A percentile compares a stretch with the other conserved stretches of the same genome.
These are phyloP conservation scores for Nephila pilipes DNA, from an alignment of 1,140 invertebrate genomes.

Conservation along the genomic window DNA sequence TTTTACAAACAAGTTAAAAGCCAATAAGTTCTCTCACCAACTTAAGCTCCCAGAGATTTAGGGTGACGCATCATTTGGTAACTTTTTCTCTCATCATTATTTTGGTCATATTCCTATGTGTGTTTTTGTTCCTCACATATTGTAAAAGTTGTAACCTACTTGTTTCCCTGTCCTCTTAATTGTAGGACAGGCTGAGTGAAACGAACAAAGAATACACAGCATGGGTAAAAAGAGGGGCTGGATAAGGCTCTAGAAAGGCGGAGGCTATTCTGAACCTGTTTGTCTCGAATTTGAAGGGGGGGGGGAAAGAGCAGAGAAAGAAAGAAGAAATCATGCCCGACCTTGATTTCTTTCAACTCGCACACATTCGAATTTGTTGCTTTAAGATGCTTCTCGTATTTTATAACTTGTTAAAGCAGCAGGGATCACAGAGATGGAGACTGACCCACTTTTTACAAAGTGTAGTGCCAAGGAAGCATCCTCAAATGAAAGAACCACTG, in stretches of 20 bases:
- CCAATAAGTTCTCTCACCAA: neutral
- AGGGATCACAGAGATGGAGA: constrained; percentile 31
- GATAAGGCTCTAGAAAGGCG: constrained; percentile 18
- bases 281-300: constrained; percentile 34
- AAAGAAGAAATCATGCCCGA: constrained; percentile 36
- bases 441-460: constrained; percentile 39
- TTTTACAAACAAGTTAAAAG: no score
- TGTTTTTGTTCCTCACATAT: constrained; percentile 12
- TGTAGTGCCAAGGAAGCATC: neutral
- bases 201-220: neutral
- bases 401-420: constrained; percentile 58
- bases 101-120: constrained; percentile 36
- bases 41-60: neutral
- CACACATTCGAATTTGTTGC: constrained; percentile 44
- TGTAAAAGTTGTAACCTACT: constrained; percentile 53
- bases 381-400: constrained; percentile 45
- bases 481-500: constrained; percentile 37
- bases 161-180: constrained; percentile 49
- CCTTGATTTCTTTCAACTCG: constrained; percentile 66
- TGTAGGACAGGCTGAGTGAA: constrained; percentile 34
- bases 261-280: constrained; percentile 69
- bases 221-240: neutral
- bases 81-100: constrained; percentile 33
- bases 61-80: neutral
- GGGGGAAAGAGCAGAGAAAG: neutral